phyloP scores from a whole-genome alignment of 53 echinoderm and acorn worm genomes.

The Antedon mediterranea region DNA sequence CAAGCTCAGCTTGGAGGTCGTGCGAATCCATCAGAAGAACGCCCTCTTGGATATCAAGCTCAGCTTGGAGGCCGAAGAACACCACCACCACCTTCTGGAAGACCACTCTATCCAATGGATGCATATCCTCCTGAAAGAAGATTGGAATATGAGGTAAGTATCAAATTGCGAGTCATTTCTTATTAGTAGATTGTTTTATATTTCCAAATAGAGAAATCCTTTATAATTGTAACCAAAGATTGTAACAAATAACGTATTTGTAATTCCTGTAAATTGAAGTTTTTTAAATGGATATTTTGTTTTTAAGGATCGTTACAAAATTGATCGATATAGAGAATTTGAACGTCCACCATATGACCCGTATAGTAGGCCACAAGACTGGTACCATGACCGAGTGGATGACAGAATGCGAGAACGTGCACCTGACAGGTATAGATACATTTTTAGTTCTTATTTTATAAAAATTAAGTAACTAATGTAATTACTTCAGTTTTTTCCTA shows the following conservation, averaged over 20 bases:
- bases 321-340: background rate
- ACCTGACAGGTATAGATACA: background rate
- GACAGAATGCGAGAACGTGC: background rate
- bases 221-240: too few species aligned
- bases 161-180: too few species aligned
- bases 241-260: too few species aligned
- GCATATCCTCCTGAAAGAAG: background rate
- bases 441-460: background rate
- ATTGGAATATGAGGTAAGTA: background rate
- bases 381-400: background rate
- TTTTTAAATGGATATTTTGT: background rate
- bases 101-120: background rate
- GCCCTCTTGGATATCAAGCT: too few species aligned
- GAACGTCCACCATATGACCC: background rate
- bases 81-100: background rate
- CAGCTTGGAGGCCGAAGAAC: too few species aligned
- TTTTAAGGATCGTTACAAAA: background rate
- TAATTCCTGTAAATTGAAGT: too few species aligned
- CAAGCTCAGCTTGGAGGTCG: constrained; percentile 1
- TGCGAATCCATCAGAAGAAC: too few species aligned
- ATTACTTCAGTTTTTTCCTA: too few species aligned
- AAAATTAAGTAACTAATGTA: too few species aligned
- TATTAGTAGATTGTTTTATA: too few species aligned
- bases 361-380: background rate
- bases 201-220: too few species aligned